Conservation (phyloP, 1,140 invertebrate genomes). For the Diuraphis noxia region DNA sequence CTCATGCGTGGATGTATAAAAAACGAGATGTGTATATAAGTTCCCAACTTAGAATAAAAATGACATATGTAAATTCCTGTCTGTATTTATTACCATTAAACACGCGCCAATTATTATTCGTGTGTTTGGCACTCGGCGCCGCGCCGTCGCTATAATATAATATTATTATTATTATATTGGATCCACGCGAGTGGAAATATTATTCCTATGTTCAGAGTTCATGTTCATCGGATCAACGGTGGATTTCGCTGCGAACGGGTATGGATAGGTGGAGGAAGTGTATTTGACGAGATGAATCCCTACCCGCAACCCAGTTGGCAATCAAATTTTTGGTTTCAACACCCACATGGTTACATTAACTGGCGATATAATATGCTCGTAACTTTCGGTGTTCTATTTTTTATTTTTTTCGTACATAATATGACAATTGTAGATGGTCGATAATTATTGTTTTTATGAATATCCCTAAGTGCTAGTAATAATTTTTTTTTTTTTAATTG, state of each 20-base stretch:
- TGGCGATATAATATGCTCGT: background rate
- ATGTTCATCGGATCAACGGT: background rate
- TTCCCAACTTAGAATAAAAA: conserved; percentile 5
- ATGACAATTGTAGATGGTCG: background rate
- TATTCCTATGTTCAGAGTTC: background rate
- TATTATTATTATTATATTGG: background rate
- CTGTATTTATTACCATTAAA: conserved; percentile 1
- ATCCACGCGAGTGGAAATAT: background rate
- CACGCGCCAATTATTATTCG: conserved; percentile 5
- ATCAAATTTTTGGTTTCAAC: background rate
- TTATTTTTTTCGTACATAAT: background rate
- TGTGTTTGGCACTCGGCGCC: background rate
- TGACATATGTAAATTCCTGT: conserved; percentile 3
- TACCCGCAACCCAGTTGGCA: background rate
- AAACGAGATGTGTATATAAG: conserved; percentile 8
- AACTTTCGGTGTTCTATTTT: background rate
- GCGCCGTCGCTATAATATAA: background rate
- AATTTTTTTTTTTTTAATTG: no score
- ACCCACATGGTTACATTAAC: background rate
- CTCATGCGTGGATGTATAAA: background rate
- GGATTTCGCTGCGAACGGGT: background rate
- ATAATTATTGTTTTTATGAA: background rate
- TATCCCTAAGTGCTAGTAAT: no score
- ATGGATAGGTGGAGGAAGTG: background rate
- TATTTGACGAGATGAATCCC: background rate